A percentile compares a stretch with the other conserved stretches of the same genome.
phyloP scores from a whole-genome alignment of 1,140 invertebrate genomes.

The Brachionus koreanus region DNA sequence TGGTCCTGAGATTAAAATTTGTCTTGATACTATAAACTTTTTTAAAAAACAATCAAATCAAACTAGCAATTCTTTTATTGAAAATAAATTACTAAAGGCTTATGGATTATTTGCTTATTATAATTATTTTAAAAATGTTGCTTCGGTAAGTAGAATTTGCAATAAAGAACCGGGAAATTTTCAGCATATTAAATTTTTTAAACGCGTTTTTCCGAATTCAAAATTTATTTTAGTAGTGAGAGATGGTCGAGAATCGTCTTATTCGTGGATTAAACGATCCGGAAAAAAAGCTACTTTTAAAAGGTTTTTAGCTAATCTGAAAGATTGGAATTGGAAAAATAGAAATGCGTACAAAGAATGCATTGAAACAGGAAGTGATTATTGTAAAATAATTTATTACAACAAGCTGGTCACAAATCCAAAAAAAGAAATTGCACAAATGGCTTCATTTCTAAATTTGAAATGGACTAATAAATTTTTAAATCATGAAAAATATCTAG shows the following conservation, averaged over 20 bases:
- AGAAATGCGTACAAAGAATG: neutral
- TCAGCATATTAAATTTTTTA: neutral
- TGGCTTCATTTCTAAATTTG: neutral
- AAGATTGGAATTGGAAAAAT: neutral
- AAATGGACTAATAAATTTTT: conserved; percentile 1
- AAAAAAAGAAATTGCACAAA: neutral
- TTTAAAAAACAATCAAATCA: neutral
- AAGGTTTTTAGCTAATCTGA: neutral
- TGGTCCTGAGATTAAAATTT: conserved; percentile 92
- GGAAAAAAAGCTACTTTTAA: neutral
- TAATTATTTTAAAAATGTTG: neutral
- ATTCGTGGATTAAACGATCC: neutral
- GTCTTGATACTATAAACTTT: conserved; percentile 65
- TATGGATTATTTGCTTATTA: neutral
- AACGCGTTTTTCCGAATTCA: neutral
- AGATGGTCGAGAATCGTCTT: conserved; percentile 10
- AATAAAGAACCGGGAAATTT: neutral
- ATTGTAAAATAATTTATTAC: neutral
- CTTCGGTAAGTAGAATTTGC: neutral
- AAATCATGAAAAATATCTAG: conserved; percentile 2
- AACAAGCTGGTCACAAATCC: neutral
- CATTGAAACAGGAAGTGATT: neutral
- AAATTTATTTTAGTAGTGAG: conserved; percentile 13
- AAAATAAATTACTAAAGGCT: neutral
- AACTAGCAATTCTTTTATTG: neutral